Conservation (phyloP, 2,797 vertebrate species). For the Melopsittacus undulatus region DNA sequence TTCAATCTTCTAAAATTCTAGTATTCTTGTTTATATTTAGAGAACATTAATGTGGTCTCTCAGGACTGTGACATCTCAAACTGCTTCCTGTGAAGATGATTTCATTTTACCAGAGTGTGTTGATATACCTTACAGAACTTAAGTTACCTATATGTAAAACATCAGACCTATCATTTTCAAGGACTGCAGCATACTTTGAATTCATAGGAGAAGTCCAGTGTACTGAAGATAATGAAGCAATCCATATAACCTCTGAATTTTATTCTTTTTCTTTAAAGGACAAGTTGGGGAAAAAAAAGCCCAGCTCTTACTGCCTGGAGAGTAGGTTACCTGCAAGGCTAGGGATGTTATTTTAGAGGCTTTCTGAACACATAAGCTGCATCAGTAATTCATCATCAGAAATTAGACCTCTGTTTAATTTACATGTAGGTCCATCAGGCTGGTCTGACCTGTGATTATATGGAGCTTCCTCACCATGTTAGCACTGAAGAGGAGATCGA, state of each 20-base stretch:
- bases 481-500: constrained; percentile 89
- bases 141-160: background rate
- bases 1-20: background rate
- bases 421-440: constrained; percentile 90
- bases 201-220: background rate
- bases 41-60: background rate
- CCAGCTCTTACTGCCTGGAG: background rate
- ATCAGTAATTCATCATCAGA: background rate
- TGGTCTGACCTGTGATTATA: constrained; percentile 92
- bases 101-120: background rate
- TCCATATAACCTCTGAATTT: background rate
- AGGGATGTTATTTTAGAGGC: background rate
- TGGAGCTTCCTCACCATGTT: constrained; percentile 93
- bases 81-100: background rate
- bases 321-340: background rate
- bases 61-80: background rate
- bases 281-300: rapidly evolving
- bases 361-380: background rate
- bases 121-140: background rate
- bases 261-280: background rate
- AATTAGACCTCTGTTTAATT: background rate
- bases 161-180: background rate
- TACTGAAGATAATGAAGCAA: background rate
- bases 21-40: background rate
- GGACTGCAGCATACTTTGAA: background rate